Base-by-base conservation (phyloP, 2,797 vertebrate species). In the Menidia menidia region DNA sequence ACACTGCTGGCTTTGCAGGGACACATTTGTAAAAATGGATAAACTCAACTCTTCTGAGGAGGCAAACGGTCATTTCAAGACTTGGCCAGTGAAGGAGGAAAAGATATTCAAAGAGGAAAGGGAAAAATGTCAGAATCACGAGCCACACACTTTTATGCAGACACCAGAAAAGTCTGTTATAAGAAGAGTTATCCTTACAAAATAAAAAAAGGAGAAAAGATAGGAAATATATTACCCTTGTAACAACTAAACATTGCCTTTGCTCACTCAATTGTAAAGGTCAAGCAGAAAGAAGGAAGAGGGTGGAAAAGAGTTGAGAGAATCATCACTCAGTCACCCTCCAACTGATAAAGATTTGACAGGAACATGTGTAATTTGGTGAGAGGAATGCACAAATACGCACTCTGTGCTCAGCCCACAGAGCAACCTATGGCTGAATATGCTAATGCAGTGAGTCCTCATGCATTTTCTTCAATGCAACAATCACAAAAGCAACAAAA, bases 321-420 rank as follows among this genome's bases (percentile, higher is more conserved):
- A 42, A 58, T 42, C 54, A 48, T 54, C 57, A 39, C n/a, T 44
- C 56, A 59, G 39, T 76, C 55, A 51, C 12, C 31, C 51, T 43
- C 67, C 65, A 73, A 79, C 57, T 44, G 64, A 76, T 50, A 53
- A 61, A 53, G 33, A 44, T 68, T 14, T 6, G 64, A 82, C 50
- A 48, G 39, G 43, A 59, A 75, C 65, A 69, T 54, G 55, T 71
- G 75, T 51, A 71, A 64, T 60, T 68, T 63, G 65, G 61, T 72
- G 61, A 64, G 61, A 30, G 39, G 32, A 39, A 39, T 39, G 35
- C 35, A 7, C 35, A 39, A 10, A 39, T 43, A 69, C 51, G 67
- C 59, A 63, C 73, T 57, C 18, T 32, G 55, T 33, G 35, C 7
- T 51, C 18, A 63, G 51, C 56, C 31, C 10, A 4, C 63, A 44